A percentile compares a stretch with the other conserved stretches of the same genome.
Conservation (phyloP, 2,888 invertebrate species). For the Atethmia centrago region DNA sequence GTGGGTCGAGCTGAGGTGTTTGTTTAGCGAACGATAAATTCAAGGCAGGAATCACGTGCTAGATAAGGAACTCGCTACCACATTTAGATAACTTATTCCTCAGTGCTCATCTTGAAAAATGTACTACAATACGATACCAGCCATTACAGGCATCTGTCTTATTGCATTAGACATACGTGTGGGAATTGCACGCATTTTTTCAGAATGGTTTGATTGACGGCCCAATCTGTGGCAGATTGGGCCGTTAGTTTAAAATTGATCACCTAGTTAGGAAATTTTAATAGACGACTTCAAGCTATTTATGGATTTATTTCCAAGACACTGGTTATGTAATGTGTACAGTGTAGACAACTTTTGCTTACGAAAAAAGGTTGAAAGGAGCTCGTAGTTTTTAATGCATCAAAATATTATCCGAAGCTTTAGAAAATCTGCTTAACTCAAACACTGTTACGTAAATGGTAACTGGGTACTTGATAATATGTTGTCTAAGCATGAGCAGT, state of each 20-base stretch:
- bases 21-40: conserved; percentile 42
- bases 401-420: neutral
- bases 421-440: neutral
- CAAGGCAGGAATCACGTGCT: conserved; percentile 65
- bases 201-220: conserved; percentile 3
- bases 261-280: conserved; percentile 41
- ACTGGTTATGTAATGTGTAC: conserved; percentile 28
- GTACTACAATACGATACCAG: conserved; percentile 1
- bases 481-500: conserved; percentile 16
- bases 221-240: conserved; percentile 37
- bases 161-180: neutral
- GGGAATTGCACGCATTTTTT: neutral
- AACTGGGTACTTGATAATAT: neutral
- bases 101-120: conserved; percentile 22
- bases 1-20: conserved; percentile 43
- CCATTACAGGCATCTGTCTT: conserved; percentile 7
- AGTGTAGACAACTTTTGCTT: neutral
- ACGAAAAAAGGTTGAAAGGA: neutral
- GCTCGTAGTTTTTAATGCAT: neutral
- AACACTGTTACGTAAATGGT: conserved; percentile 9
- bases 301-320: conserved; percentile 20
- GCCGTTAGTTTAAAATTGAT: conserved; percentile 46
- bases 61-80: conserved; percentile 64
- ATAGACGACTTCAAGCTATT: conserved; percentile 25
- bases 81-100: conserved; percentile 65